Evolutionary conservation across 1,140 invertebrate species (phyloP).

Genomic region (Octopus sinensis): DNA sequence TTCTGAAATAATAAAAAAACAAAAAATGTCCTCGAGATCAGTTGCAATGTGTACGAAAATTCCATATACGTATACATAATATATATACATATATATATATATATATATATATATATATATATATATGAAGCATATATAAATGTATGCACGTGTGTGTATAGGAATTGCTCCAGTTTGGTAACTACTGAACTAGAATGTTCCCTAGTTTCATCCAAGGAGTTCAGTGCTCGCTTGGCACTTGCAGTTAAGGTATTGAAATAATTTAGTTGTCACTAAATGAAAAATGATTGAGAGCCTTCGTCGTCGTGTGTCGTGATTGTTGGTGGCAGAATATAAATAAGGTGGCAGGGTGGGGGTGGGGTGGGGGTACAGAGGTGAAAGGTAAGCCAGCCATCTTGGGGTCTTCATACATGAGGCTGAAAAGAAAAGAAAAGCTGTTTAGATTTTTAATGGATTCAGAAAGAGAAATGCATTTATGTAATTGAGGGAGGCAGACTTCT

Average conservation of each 20-base stretch:
- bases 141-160: not conserved
- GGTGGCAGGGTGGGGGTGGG: not conserved
- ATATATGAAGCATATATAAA: not conserved
- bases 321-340: not conserved
- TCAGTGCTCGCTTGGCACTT: no score
- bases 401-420: no score
- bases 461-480: no score
- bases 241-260: not conserved
- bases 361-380: no score
- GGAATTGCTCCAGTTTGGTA: not conserved
- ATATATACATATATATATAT: constrained; percentile 2
- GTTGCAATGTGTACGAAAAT: not conserved
- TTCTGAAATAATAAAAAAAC: not conserved
- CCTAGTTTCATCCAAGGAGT: no score
- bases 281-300: not conserved
- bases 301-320: not conserved
- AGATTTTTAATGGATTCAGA: no score
- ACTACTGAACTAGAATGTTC: not conserved
- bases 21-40: not conserved
- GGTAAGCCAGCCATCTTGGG: no score
- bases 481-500: no score
- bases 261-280: not conserved
- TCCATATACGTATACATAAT: not conserved
- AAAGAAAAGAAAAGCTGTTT: no score
- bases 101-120: not conserved